Percentiles rank a stretch among this genome's conserved stretches.
Conservation (phyloP, 2,888 invertebrate species). For the Drosophila koepferae region DNA sequence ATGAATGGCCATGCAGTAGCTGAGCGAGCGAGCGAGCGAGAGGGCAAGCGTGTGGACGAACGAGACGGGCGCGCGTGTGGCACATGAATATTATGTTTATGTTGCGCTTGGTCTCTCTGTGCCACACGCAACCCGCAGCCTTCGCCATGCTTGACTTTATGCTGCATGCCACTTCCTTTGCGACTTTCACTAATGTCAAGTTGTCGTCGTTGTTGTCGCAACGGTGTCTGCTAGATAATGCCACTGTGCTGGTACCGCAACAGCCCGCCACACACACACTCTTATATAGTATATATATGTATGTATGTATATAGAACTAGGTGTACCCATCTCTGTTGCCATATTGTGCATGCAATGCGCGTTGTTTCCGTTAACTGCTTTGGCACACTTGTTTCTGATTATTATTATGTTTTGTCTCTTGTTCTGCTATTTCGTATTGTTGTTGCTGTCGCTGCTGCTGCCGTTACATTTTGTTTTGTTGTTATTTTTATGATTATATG, state of each 20-base stretch:
- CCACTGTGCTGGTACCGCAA: slow-evolving; percentile 56
- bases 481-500: slow-evolving; percentile 55
- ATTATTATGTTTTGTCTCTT: slow-evolving; percentile 77
- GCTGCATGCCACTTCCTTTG: slow-evolving; percentile 78
- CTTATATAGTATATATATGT: background rate
- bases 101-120: slow-evolving; percentile 48
- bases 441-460: slow-evolving; percentile 19
- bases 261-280: background rate
- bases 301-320: background rate
- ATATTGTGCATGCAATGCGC: slow-evolving; percentile 81
- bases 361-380: slow-evolving; percentile 81
- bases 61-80: slow-evolving; percentile 60
- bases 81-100: slow-evolving; percentile 79
- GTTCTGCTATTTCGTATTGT: slow-evolving; percentile 70
- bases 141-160: slow-evolving; percentile 50
- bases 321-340: slow-evolving; percentile 61
- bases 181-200: slow-evolving; percentile 80
- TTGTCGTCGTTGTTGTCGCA: slow-evolving; percentile 71
- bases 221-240: slow-evolving; percentile 78
- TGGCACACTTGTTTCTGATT: slow-evolving; percentile 82
- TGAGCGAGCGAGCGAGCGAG: slow-evolving; percentile 37
- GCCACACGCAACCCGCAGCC: slow-evolving; percentile 7
- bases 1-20: slow-evolving; percentile 11
- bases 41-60: slow-evolving; percentile 35
- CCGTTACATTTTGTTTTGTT: slow-evolving; percentile 58